Evolutionary conservation across 2,797 vertebrate genomes (phyloP).

Genomic region (Eleutherodactylus coqui): DNA sequence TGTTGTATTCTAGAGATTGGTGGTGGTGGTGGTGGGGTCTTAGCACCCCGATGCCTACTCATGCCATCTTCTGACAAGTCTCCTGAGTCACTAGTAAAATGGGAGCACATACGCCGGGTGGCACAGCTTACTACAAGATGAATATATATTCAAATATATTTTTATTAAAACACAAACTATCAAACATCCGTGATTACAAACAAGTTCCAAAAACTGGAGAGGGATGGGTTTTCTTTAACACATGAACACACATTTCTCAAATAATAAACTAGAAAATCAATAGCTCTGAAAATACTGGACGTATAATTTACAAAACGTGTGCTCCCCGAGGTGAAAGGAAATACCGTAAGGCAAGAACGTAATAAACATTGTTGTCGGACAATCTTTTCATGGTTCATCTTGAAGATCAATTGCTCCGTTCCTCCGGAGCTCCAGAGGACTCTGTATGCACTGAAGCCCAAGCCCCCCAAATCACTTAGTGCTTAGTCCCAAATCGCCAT

Average conservation of each 20-base stretch:
- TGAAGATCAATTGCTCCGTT: neutral
- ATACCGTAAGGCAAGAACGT: neutral
- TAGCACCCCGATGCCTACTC: too few species aligned
- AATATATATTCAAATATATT: neutral
- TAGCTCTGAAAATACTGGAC: neutral
- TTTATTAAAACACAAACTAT: slow-evolving; percentile 10
- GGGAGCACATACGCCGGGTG: too few species aligned
- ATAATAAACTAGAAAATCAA: neutral
- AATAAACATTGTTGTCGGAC: neutral
- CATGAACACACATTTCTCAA: neutral
- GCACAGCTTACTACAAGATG: too few species aligned
- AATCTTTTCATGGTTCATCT: neutral
- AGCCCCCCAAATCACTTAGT: neutral
- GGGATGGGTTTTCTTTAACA: neutral
- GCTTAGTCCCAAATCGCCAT: neutral
- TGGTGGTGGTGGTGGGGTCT: too few species aligned
- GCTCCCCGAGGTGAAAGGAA: neutral
- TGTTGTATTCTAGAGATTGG: too few species aligned
- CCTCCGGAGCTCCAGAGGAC: too few species aligned
- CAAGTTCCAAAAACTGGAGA: neutral
- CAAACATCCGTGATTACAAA: neutral
- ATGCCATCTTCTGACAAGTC: too few species aligned
- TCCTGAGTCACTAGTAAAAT: too few species aligned
- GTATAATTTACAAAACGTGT: neutral
- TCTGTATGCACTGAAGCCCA: neutral